These are phyloP conservation scores for Adelges cooleyi DNA, from an alignment of 1,140 invertebrate genomes.

Conservation along the genomic window DNA sequence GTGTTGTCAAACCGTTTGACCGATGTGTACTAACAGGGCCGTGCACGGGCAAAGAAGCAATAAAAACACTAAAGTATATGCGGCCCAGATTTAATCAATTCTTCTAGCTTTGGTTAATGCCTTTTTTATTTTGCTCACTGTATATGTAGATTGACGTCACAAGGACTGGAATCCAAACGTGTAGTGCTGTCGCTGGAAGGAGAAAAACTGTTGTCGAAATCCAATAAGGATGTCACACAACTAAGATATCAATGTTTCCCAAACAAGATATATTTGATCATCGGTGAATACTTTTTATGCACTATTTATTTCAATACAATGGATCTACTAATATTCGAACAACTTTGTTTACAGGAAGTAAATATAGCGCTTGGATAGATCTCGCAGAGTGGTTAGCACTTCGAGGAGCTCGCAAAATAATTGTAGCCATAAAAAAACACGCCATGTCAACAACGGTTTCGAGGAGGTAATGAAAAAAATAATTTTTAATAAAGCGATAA, in stretches of 20 bases:
- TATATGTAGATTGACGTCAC: not conserved
- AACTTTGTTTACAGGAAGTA: constrained; percentile 14
- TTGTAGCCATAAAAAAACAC: constrained; percentile 27
- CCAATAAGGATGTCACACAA: not conserved
- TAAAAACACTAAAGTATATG: constrained; percentile 22
- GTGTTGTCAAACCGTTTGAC: constrained; percentile 19
- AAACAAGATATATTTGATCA: not conserved
- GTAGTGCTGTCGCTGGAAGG: constrained; percentile 14
- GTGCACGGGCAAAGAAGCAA: constrained; percentile 1
- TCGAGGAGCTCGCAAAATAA: constrained; percentile 30
- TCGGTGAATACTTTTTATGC: not conserved
- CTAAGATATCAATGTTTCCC: not conserved
- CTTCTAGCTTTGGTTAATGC: not conserved
- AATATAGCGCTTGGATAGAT: constrained; percentile 30
- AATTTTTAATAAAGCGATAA: too few species aligned
- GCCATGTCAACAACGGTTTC: constrained; percentile 1
- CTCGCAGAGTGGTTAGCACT: constrained; percentile 31
- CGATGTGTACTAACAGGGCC: not conserved
- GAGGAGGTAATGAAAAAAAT: not conserved
- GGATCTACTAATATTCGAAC: too few species aligned
- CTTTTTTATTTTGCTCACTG: not conserved
- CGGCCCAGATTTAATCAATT: not conserved
- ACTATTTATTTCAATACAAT: not conserved
- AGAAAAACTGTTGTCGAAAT: not conserved
- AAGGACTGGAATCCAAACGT: not conserved